Evolutionary conservation across 2,797 vertebrate genomes (phyloP).

Genomic region (Sebastes iracundus): DNA sequence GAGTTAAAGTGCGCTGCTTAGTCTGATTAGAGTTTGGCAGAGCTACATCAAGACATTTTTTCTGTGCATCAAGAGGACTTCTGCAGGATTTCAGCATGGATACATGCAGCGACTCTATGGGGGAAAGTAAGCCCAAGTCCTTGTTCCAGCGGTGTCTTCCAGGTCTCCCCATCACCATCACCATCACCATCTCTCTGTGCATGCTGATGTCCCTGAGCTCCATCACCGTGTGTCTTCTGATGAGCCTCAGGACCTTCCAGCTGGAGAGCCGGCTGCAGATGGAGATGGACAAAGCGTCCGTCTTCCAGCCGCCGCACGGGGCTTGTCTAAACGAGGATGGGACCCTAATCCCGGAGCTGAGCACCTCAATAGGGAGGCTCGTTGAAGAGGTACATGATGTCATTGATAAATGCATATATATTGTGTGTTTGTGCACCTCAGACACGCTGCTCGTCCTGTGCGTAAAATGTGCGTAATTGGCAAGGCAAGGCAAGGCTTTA

Average conservation of each 20-base stretch:
- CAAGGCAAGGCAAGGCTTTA: background rate
- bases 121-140: conserved; percentile 67
- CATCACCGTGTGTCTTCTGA: conserved; percentile 86
- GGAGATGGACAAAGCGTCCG: conserved; percentile 79
- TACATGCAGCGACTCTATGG: conserved; percentile 52
- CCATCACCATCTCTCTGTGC: conserved; percentile 70
- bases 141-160: conserved; percentile 59
- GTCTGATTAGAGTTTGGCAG: background rate
- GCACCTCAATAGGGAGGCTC: conserved; percentile 82
- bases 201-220: conserved; percentile 87
- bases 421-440: background rate
- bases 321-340: conserved; percentile 77
- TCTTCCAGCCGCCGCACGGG: conserved; percentile 55
- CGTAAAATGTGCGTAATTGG: conserved; percentile 62
- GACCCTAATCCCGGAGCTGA: conserved; percentile 81
- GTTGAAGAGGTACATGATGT: conserved; percentile 84
- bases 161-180: conserved; percentile 53
- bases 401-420: background rate
- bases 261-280: conserved; percentile 88
- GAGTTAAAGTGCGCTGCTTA: conserved; percentile 3
- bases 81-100: conserved; percentile 72
- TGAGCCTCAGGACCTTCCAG: conserved; percentile 86
- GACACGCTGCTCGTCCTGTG: conserved; percentile 8
- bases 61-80: background rate
- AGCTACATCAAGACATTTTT: background rate